Evolutionary conservation across 2,797 vertebrate genomes (phyloP).

Genomic region (Ctenosaura bakeri): DNA sequence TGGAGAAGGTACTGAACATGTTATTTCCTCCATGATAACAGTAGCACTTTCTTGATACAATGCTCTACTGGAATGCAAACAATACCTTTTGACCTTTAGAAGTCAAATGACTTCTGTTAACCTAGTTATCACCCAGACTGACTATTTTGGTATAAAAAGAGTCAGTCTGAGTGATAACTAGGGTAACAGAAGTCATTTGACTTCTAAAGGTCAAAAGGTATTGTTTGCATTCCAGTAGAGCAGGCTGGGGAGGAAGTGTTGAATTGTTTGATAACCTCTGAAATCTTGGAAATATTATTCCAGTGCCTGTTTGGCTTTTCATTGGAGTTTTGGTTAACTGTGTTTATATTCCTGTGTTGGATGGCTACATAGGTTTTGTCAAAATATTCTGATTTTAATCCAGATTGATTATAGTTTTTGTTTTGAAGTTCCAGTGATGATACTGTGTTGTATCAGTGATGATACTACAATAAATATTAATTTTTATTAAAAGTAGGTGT

Average conservation of each 20-base stretch:
- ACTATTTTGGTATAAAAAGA: background rate
- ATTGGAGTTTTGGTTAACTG: background rate
- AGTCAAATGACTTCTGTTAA: background rate
- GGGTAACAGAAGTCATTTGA: background rate
- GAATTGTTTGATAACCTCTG: background rate
- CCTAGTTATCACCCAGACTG: background rate
- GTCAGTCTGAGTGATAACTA: background rate
- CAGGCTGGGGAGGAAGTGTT: background rate
- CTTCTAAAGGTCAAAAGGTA: background rate
- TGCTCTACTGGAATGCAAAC: background rate
- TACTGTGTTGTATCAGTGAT: background rate
- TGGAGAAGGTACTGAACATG: background rate
- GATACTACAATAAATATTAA: background rate
- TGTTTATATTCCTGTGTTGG: background rate
- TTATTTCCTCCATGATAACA: background rate
- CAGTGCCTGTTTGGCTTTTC: background rate
- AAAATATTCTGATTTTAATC: background rate
- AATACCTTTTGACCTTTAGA: background rate
- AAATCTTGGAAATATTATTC: background rate
- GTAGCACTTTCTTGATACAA: background rate
- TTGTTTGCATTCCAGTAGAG: background rate
- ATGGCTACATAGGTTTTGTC: background rate
- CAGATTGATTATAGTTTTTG: background rate
- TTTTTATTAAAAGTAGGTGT: background rate
- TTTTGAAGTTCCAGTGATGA: background rate